Conservation (phyloP, 2,797 vertebrate genomes). For the Gouania willdenowi region DNA sequence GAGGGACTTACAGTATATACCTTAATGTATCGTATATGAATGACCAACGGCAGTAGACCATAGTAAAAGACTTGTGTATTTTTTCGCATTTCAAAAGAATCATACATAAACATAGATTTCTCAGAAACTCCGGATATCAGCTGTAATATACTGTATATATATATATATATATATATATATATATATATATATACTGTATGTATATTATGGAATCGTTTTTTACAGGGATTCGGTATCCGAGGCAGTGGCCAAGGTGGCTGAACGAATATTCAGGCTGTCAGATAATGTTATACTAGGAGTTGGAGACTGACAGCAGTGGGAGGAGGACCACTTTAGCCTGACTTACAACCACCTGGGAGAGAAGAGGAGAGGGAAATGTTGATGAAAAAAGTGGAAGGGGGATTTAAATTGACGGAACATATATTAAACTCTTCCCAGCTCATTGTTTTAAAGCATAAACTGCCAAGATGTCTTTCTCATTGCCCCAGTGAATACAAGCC, state of each 20-base stretch:
- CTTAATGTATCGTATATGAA: too few species aligned
- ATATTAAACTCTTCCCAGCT: constrained; percentile 30
- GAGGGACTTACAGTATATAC: too few species aligned
- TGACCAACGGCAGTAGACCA: too few species aligned
- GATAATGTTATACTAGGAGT: constrained; percentile 31
- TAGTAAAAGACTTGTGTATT: too few species aligned
- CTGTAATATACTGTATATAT: too few species aligned
- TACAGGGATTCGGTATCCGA: constrained; percentile 17
- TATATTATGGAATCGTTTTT: constrained; percentile 42
- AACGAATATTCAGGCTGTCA: constrained; percentile 34
- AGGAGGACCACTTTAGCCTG: constrained; percentile 19
- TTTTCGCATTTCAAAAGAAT: too few species aligned
- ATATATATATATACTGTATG: too few species aligned
- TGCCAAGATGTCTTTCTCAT: constrained; percentile 26
- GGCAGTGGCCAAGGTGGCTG: constrained; percentile 27
- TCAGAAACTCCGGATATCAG: too few species aligned
- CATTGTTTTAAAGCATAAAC: constrained; percentile 8
- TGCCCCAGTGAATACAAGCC: constrained; percentile 22
- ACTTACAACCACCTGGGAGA: constrained; percentile 23
- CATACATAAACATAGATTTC: too few species aligned
- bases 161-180: too few species aligned
- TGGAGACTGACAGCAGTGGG: constrained; percentile 33
- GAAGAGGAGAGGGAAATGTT: neutral
- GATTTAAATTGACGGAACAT: too few species aligned
- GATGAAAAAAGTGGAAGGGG: neutral